These are phyloP conservation scores for Amiota minor DNA, from an alignment of 2,888 invertebrate species.

Conservation along the genomic window DNA sequence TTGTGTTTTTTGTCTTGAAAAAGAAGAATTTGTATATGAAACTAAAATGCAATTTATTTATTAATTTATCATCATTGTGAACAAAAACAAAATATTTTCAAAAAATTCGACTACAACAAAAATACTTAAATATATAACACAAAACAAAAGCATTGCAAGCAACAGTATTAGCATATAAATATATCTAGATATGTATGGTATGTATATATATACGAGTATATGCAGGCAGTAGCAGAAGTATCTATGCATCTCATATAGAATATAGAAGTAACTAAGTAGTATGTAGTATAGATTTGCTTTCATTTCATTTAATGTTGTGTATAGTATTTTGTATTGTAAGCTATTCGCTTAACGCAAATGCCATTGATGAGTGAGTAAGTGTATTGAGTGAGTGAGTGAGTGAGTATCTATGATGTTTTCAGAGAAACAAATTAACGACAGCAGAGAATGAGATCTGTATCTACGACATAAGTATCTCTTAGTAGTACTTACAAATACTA, in stretches of 20 bases:
- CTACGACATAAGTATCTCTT: neutral
- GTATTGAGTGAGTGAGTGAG: too few relatives aligned
- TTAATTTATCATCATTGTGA: too few relatives aligned
- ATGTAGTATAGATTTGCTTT: constrained; percentile 32
- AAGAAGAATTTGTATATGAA: too few relatives aligned
- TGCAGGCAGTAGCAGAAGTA: constrained; percentile 39
- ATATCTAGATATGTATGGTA: constrained; percentile 29
- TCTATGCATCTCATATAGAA: constrained; percentile 34
- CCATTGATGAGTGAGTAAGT: constrained; percentile 12
- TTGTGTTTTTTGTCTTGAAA: too few relatives aligned
- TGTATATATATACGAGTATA: constrained; percentile 26
- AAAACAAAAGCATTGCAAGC: too few relatives aligned
- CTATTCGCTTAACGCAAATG: constrained; percentile 17
- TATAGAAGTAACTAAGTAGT: constrained; percentile 48
- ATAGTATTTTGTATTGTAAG: neutral
- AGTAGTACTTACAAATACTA: too few relatives aligned
- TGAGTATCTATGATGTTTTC: too few relatives aligned
- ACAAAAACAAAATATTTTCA: neutral
- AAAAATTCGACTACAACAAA: neutral
- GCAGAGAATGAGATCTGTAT: neutral
- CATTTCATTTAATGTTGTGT: constrained; percentile 2
- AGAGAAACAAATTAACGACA: neutral
- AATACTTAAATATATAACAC: too few relatives aligned
- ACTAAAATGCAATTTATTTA: too few relatives aligned
- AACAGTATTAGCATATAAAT: neutral